phyloP scores from a whole-genome alignment of 2,797 vertebrate species.

The Phoxinus dragarum region DNA sequence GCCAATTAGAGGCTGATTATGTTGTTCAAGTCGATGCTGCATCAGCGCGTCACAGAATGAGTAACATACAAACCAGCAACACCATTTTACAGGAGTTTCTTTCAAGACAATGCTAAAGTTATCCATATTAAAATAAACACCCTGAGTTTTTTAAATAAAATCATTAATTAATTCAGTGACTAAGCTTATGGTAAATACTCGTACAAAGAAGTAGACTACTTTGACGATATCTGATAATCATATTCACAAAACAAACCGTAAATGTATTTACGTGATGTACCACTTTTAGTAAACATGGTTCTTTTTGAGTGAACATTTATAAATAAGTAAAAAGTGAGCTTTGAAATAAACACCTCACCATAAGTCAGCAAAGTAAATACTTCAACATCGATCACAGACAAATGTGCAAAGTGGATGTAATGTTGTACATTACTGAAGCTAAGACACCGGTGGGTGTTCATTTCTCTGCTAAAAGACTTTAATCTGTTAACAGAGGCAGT shows the following conservation, averaged over 20 bases:
- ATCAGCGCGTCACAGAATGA: slow-evolving; percentile 1
- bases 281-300: not conserved
- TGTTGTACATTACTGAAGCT: not conserved
- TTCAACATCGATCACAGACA: not conserved
- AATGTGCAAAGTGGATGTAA: not conserved
- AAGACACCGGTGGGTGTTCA: not conserved
- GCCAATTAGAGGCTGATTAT: slow-evolving; percentile 47
- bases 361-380: not conserved
- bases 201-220: not conserved
- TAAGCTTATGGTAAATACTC: not conserved
- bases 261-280: not conserved
- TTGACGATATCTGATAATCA: not conserved
- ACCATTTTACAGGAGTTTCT: not conserved
- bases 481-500: not conserved
- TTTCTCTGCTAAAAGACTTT: not conserved
- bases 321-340: not conserved
- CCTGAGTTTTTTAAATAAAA: not conserved
- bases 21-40: slow-evolving; percentile 19
- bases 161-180: not conserved
- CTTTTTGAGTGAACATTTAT: not conserved
- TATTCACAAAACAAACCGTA: not conserved
- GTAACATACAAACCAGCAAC: slow-evolving; percentile 1
- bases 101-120: not conserved
- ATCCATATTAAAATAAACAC: not conserved
- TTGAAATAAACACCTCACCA: not conserved